Evolutionary conservation across 2,888 invertebrate genomes (phyloP), one percentile per base, ranked within the genome.

Genomic region (Resseliella maxima): DNA sequence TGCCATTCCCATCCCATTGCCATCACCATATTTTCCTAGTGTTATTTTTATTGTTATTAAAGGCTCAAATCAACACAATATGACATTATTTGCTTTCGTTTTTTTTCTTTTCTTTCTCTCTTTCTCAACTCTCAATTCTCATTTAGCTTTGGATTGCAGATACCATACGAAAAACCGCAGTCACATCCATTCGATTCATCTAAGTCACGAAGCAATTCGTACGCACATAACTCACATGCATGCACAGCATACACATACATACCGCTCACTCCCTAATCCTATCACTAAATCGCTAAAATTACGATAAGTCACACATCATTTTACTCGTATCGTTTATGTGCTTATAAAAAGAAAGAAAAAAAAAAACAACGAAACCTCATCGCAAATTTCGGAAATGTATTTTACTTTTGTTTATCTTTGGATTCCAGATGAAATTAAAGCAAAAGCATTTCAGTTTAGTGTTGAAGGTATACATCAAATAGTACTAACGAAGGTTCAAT

Each of bases 71-170:
- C 72, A 72, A 72, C 72, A 72, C 72, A 35, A 72, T 72, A 72
- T 72, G 72, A 72, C 72, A 72, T 72, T 72, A 72, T 72, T 72
- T 72, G 72, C 72, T 72, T n/a, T n/a, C n/a, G n/a, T n/a, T n/a
- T n/a, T 18, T 6, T 50, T 50, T 50, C 21, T 21, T 18, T 50
- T 21, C 21, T 50, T 12, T 6, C 72, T 31, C 18, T 72, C 18
- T 72, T 35, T 35, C 59, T 59, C 27, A 3, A 10, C 31, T 72
- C 72, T 72, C 59, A 27, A 59, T 59, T 59, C 72, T 31, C 72
- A 72, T 72, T 72, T 72, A n/a, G 59, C 59, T 21, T n/a, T 5
- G 59, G 59, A 59, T 59, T 59, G 24, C 31, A 27, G 72, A 35
- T 31, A 59, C 24, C 41, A 59, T 18, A 2, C 59, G 15, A 27